Evolutionary conservation across 2,888 invertebrate genomes (phyloP), one percentile per base, ranked within the genome.

Genomic region (Aphelenchoides bicaudatus): DNA sequence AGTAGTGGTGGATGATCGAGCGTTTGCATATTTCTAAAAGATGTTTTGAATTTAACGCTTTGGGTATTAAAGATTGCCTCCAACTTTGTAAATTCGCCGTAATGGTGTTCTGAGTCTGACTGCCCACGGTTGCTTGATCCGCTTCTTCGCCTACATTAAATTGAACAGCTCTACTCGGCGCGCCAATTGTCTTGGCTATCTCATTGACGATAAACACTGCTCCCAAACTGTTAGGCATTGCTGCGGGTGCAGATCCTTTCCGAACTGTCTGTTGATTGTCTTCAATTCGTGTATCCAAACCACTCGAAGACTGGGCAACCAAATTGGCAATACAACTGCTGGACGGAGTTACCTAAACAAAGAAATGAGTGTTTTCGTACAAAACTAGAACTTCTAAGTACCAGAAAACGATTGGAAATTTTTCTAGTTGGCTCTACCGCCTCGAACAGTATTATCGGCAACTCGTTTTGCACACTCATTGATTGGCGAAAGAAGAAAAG

Each of bases 1-100:
- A 80, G 79, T 39, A 81, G 76, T 1, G 84, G 84, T 3, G 84
- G 77, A 51, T 72, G 72, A 25, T 78, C 78, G 21, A 78, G 62
- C 6, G 77, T 54, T 51, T 51, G 31, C 39, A 46, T 43, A 23
- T 51, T 25, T 4, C 52, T 51, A 23, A 27, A 51, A 38, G 10
- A 38, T 8, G 25, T 8, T 10, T 10, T 43, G 21, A 6, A 43
- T 19, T 19, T 19, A 19, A 10, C 21, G 43, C 10, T 21, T 43
- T 6, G 43, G n/a, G 23, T 10, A 6, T 6, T 38, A 10, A 16
- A 38, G 10, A 13, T 51, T 30, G 28, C 52, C 52, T 51, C 52
- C 52, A 51, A 3, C 52, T 51, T 4, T 51, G 37, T 19, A 51
- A 51, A 30, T 51, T 51, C 2, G 52, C 52, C 10, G 52, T 51